Base-by-base conservation (phyloP, 2,797 vertebrate species). In the Pseudopleuronectes americanus region DNA sequence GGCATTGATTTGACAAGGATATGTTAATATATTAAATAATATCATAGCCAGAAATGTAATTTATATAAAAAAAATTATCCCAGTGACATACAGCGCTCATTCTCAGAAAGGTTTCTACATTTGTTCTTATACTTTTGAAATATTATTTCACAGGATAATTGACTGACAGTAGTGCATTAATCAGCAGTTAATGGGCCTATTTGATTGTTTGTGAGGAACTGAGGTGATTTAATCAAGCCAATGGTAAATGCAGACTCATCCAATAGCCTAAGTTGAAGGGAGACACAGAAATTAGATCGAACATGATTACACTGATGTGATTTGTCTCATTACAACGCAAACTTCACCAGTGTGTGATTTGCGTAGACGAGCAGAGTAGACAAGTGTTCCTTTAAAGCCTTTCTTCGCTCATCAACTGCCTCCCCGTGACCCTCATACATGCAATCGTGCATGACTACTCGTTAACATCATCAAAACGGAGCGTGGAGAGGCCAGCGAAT, bases 351-450 rank as follows among this genome's bases (percentile, higher is more conserved):
- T 76, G 89, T 87, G 78, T 83, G 86, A 90, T 92, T 81, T 84
- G 71, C 21, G 4, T 63, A 71, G 77, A 82, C 45, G 52, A 83
- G 80, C 72, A 67, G 24, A 84, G 70, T 28, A 76, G 79, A 88
- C 80, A 77, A 90, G 74, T 85, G 89, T 90, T 90, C 84, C 89
- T 91, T 93, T 87, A 92, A 84, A 90, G 73, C 82, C 78, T 89
- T 85, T 87, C 85, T 73, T 70, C 84, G 81, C 90, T 91, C 86
- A 80, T 93, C 87, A 83, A 49, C 80, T 61, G 69, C 83, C 74
- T 76, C 53, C 68, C 68, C 23, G 14, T 68, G 83, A 90, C 80
- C 77, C 87, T 79, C 71, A 58, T 90, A 77, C 76, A 71, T 85
- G 81, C 91, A 92, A 93, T 93, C 81, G 76, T 81, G 86, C 84